These are phyloP conservation scores for Megalops atlanticus DNA, from an alignment of 2,113 vertebrate species.

Conservation along the genomic window DNA sequence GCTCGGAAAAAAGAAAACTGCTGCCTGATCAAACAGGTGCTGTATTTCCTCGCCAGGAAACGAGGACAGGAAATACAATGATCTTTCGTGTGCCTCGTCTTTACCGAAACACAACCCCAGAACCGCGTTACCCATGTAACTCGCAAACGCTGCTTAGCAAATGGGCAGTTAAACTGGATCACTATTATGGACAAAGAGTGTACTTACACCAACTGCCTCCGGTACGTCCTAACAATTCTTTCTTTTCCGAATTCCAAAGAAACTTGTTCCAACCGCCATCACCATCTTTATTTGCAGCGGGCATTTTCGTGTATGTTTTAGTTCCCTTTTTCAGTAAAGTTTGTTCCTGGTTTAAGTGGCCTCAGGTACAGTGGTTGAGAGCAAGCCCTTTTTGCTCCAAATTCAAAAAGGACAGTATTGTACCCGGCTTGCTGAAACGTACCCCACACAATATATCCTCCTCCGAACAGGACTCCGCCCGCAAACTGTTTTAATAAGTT, in stretches of 20 bases:
- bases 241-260: constrained; percentile 89
- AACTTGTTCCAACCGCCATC: constrained; percentile 87
- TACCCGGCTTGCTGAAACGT: constrained; percentile 59
- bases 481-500: constrained; percentile 64
- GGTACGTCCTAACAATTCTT: constrained; percentile 87
- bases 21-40: constrained; percentile 70
- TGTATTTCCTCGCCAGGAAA: constrained; percentile 45
- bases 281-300: constrained; percentile 78
- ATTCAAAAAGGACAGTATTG: constrained; percentile 66
- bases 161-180: too few relatives aligned
- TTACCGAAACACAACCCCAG: neutral
- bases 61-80: neutral
- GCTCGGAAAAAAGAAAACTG: constrained; percentile 56
- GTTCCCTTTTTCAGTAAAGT: constrained; percentile 38
- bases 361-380: constrained; percentile 16
- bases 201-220: constrained; percentile 89
- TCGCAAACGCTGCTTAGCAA: too few relatives aligned
- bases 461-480: constrained; percentile 58
- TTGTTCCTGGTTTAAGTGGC: constrained; percentile 12
- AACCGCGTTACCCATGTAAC: too few relatives aligned
- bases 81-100: neutral
- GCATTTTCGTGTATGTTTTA: constrained; percentile 64
- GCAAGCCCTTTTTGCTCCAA: constrained; percentile 46
- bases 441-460: constrained; percentile 63
- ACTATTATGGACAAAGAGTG: neutral